Conservation (phyloP, 2,797 vertebrate genomes). For the Lepus townsendii region DNA sequence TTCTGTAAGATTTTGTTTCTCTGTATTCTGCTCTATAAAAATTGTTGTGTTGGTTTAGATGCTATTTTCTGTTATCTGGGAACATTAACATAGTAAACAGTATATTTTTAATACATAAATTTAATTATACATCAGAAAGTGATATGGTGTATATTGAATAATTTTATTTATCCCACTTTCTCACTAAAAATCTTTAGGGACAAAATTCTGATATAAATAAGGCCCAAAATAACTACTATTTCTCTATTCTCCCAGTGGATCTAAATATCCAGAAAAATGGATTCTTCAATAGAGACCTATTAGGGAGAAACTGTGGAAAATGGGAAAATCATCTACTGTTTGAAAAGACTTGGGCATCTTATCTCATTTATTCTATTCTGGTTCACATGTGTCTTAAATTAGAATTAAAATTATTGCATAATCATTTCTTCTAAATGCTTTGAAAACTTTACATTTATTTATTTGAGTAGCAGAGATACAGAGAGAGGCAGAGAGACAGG, state of each 20-base stretch:
- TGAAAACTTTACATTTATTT: too few relatives aligned
- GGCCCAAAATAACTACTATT: background rate
- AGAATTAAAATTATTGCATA: background rate
- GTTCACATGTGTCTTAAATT: background rate
- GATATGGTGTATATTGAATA: background rate
- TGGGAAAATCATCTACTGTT: background rate
- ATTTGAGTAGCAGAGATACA: too few relatives aligned
- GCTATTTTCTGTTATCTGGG: background rate
- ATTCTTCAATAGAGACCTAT: background rate
- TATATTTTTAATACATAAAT: background rate
- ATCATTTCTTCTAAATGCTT: too few relatives aligned
- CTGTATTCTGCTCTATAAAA: background rate
- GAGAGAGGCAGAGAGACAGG: too few relatives aligned
- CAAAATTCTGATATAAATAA: background rate
- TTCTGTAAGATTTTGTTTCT: background rate
- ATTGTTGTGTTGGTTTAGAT: background rate
- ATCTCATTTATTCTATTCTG: background rate
- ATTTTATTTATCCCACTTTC: background rate
- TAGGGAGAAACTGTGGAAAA: background rate
- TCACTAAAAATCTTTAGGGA: background rate
- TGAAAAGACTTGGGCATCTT: background rate
- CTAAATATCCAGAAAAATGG: background rate
- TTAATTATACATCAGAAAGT: background rate
- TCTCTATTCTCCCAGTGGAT: background rate
- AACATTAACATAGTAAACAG: background rate